Base-by-base conservation (phyloP, 2,888 invertebrate species). In the Cactoblastis cactorum region DNA sequence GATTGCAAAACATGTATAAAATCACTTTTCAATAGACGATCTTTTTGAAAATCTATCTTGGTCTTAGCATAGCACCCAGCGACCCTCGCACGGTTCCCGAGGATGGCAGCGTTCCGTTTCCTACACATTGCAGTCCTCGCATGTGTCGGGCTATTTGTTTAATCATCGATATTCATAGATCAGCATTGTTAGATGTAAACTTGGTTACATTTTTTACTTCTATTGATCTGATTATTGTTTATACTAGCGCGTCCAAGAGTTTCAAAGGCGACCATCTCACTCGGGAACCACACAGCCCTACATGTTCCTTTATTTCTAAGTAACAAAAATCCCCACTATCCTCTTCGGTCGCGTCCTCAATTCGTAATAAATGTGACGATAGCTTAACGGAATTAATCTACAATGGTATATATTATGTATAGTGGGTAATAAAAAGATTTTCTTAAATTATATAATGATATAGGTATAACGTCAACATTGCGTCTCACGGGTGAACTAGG, bases 21-120 rank as follows among this genome's bases (percentile, higher is more conserved):
- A 58, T n/a, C 35, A 59, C 55, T 49, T 45, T 53, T 55, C 56
- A 47, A 46, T 53, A 61, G 59, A 55, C 54, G 50, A 64, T 62
- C 61, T 58, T 61, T 55, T 68, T 63, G 59, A 70, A 74, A 64
- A 72, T 65, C 69, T 78, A 77, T 74, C 70, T 83, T 83, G 83
- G 81, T 84, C 83, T 77, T 80, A 76, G 70, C 80, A 69, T 80
- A 83, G 83, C 83, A 83, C 83, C 83, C 73, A 71, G 69, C 74
- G 70, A 72, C 58, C 53, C 48, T 56, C 28, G 28, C 9, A 8
- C 9, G 28, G 28, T 28, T 28, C 28, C 28, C 8, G 8, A 28
- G n/a, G n/a, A n/a, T n/a, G n/a, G n/a, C n/a, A n/a, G n/a, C n/a
- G n/a, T n/a, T n/a, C n/a, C n/a, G n/a, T n/a, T n/a, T n/a, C n/a